Conservation (phyloP, 2,797 vertebrate species). For the Hippopotamyrus pictus region DNA sequence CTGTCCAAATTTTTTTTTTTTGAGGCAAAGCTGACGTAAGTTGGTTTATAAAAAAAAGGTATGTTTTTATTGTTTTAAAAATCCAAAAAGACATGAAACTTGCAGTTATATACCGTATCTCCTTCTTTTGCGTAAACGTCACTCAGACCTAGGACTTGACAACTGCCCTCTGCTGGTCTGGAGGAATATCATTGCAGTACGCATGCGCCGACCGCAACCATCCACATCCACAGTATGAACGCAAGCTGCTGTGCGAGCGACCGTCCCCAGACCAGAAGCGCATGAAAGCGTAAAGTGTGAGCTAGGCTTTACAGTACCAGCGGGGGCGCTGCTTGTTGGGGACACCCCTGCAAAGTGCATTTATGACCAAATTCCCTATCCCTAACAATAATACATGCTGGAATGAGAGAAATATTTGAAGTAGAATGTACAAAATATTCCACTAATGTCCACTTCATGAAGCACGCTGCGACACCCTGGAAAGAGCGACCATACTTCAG, state of each 20-base stretch:
- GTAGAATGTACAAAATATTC: not conserved
- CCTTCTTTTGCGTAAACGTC: too few species aligned
- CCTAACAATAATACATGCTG: not conserved
- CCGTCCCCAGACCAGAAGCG: not conserved
- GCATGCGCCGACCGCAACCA: not conserved
- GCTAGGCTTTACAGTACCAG: not conserved
- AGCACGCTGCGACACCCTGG: not conserved
- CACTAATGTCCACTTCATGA: not conserved
- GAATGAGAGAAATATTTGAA: not conserved
- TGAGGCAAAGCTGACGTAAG: too few species aligned
- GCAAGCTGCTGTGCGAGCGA: not conserved
- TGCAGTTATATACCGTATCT: too few species aligned
- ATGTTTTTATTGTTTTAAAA: too few species aligned
- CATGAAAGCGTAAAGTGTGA: not conserved
- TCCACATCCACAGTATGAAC: not conserved
- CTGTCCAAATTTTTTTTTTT: too few species aligned
- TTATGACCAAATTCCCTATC: not conserved
- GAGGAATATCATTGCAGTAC: not conserved
- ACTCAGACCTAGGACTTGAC: not conserved
- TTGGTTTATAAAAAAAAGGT: too few species aligned
- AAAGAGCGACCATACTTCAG: not conserved
- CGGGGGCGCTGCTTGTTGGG: not conserved
- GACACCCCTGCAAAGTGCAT: not conserved
- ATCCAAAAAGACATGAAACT: too few species aligned
- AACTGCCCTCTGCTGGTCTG: not conserved